Evolutionary conservation across 2,113 vertebrate genomes (phyloP).

Genomic region (Xyrauchen texanus): DNA sequence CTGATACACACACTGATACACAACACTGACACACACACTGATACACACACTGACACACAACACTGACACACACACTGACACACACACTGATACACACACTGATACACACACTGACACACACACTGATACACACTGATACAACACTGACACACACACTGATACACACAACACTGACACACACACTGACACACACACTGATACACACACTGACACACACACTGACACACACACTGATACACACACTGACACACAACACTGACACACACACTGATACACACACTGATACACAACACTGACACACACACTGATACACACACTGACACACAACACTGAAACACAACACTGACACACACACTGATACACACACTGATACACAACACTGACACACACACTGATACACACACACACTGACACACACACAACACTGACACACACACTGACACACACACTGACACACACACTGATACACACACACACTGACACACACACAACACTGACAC

Average conservation of each 20-base stretch:
- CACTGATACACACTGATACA: constrained; percentile 15
- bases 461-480: constrained; percentile 34
- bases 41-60: constrained; percentile 35
- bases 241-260: no score
- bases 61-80: constrained; percentile 32
- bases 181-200: constrained; percentile 10
- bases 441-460: constrained; percentile 32
- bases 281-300: constrained; percentile 28
- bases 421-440: constrained; percentile 46
- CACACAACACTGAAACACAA: constrained; percentile 41
- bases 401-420: no score
- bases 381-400: constrained; percentile 36
- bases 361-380: constrained; percentile 21
- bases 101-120: constrained; percentile 36
- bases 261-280: constrained; percentile 43
- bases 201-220: constrained; percentile 47
- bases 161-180: constrained; percentile 30
- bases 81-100: constrained; percentile 28
- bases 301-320: constrained; percentile 38
- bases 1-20: constrained; percentile 35
- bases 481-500: constrained; percentile 13
- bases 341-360: constrained; percentile 33
- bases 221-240: constrained; percentile 35
- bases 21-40: constrained; percentile 35
- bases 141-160: no score